Evolutionary conservation across 2,888 invertebrate species (phyloP), one percentile per base, ranked within the genome.

Genomic region (Penaeus monodon): DNA sequence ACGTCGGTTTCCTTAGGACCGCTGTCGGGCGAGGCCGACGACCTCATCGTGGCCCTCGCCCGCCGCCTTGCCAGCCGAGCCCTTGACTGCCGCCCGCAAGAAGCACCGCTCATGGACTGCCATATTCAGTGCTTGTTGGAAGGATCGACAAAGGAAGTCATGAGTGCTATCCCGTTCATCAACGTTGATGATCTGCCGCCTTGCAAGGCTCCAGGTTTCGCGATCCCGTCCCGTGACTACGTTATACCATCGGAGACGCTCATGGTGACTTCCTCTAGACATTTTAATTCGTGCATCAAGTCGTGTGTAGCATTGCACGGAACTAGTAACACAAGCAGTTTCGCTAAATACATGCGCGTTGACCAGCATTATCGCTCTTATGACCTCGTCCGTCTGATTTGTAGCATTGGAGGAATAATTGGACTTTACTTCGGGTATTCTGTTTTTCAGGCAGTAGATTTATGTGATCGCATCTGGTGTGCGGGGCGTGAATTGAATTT

Each of bases 121-220:
- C 92, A 94, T 33, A 96, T 95, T 91, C 95, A 96, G 92, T 92
- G 94, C 57, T 93, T 96, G 20, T 95, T 96, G 33, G 94, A 96
- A 0, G 94, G 94, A 90, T 93, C 95, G 2, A 92, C 97, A 95
- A 96, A 0, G 94, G 97, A 92, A 92, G 96, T 24, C 95, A 96
- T 91, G 95, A 96, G 91, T 94, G 95, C 74, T 96, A 96, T 91
- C 97, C 97, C 91, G 93, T 96, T 74, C 92, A 68, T 68, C 12
- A 14, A 68, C 29, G 68, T 68, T 68, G 68, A 68, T 3, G 68
- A 29, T 29, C 20, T 68, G 29, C 68, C 68, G 29, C 29, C n/a
- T 22, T 68, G 68, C 29, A n/a, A 68, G n/a, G 12, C n/a, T 68
- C 12, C 22, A 27, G 68, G 29, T 27, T 29, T 68, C 29, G n/a